phyloP scores from a whole-genome alignment of 1,140 invertebrate species.

The Eumeta japonica region DNA sequence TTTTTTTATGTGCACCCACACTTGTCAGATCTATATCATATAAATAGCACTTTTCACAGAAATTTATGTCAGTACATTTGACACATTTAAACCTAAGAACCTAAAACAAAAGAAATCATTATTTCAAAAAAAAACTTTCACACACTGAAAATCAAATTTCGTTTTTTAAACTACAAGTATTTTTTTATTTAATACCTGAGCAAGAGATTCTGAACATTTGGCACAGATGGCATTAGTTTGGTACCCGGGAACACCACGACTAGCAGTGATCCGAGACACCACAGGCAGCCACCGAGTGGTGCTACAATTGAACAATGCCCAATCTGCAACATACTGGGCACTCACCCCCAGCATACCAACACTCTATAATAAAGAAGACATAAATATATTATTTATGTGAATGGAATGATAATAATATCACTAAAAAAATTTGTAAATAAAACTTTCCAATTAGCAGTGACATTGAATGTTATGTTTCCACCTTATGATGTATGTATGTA shows the following conservation, averaged over 20 bases:
- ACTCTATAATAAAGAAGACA: slow-evolving; percentile 21
- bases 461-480: too few relatives aligned
- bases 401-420: too few relatives aligned
- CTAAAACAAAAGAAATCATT: slow-evolving; percentile 25
- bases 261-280: slow-evolving; percentile 20
- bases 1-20: slow-evolving; percentile 45
- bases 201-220: slow-evolving; percentile 23
- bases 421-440: too few relatives aligned
- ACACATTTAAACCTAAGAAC: slow-evolving; percentile 51
- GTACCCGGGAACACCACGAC: slow-evolving; percentile 11
- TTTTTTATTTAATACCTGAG: too few relatives aligned
- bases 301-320: slow-evolving; percentile 22
- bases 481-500: too few relatives aligned
- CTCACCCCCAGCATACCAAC: slow-evolving; percentile 42
- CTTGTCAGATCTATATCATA: slow-evolving; percentile 37
- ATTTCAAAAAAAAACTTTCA: background rate
- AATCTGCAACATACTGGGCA: slow-evolving; percentile 25
- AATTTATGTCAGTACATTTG: slow-evolving; percentile 39
- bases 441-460: too few relatives aligned
- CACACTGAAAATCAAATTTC: background rate
- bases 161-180: too few relatives aligned
- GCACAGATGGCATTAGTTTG: slow-evolving; percentile 15
- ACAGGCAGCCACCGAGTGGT: slow-evolving; percentile 29
- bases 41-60: slow-evolving; percentile 54
- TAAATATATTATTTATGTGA: too few relatives aligned